A percentile compares a stretch with the other conserved stretches of the same genome.
These are phyloP conservation scores for Erinaceus europaeus DNA, from an alignment of 2,113 vertebrate genomes.

Conservation along the genomic window DNA sequence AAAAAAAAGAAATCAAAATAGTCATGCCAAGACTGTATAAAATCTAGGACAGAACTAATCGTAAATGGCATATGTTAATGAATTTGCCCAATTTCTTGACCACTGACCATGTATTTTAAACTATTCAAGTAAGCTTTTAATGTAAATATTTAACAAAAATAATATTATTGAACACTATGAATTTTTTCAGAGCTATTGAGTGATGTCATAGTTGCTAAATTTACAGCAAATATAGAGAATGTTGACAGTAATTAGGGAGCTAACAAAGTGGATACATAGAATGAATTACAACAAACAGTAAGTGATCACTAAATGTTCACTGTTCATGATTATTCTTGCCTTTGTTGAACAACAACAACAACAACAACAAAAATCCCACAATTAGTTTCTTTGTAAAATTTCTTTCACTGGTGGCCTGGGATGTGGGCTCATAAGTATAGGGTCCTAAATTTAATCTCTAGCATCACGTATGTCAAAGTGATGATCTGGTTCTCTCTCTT, in stretches of 20 bases:
- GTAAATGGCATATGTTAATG: background rate
- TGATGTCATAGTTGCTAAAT: background rate
- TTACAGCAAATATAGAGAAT: background rate
- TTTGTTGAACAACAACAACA: background rate
- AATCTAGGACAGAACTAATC: background rate
- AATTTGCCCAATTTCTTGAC: background rate
- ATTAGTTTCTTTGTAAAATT: conserved; percentile 2
- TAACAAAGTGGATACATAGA: background rate
- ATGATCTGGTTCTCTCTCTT: no score
- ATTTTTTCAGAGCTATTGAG: background rate
- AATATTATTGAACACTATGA: background rate
- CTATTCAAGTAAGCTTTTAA: background rate
- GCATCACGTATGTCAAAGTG: no score
- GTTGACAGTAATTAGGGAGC: background rate
- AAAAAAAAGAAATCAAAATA: background rate
- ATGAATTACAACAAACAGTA: background rate
- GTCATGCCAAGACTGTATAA: background rate
- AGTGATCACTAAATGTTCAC: background rate
- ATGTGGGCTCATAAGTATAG: no score
- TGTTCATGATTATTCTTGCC: background rate
- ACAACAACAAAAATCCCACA: background rate
- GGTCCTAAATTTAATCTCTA: no score
- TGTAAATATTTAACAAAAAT: background rate
- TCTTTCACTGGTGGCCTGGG: background rate
- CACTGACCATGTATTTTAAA: conserved; percentile 26